Percentiles rank a stretch among this genome's conserved stretches.
phyloP scores from a whole-genome alignment of 2,888 invertebrate species.

The Nephrotoma flavescens region DNA sequence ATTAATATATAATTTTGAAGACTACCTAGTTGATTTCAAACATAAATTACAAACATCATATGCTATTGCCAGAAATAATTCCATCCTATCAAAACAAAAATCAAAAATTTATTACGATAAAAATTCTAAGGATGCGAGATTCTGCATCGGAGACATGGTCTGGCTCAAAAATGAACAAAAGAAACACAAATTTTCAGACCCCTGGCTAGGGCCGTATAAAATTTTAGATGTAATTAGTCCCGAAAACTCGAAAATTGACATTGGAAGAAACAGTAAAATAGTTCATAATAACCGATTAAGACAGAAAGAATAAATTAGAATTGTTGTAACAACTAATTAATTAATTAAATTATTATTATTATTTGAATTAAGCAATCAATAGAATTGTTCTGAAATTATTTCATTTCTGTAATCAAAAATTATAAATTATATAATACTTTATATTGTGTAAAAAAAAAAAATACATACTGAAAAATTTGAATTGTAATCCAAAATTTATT shows the following conservation, averaged over 20 bases:
- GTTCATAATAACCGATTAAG: background rate
- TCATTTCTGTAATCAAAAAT: no score
- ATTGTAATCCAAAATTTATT: no score
- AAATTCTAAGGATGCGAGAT: background rate
- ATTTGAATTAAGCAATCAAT: no score
- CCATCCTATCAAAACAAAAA: background rate
- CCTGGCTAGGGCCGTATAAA: background rate
- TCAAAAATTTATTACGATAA: background rate
- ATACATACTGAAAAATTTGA: no score
- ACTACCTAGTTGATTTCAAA: slow-evolving; percentile 11
- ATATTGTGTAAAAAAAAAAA: no score
- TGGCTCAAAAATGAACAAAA: background rate
- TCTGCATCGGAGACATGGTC: background rate
- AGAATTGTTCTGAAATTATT: no score
- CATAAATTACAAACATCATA: background rate
- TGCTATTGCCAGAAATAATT: background rate
- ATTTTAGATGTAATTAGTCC: background rate
- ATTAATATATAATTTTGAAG: slow-evolving; percentile 14
- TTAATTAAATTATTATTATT: no score
- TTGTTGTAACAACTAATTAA: no score
- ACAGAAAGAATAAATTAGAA: background rate
- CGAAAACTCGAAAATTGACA: background rate
- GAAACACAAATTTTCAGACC: background rate
- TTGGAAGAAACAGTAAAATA: background rate
- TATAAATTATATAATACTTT: no score